Base-by-base conservation (phyloP, 64 coral and sea anemone genomes). In the Stichodactyla helianthus region DNA sequence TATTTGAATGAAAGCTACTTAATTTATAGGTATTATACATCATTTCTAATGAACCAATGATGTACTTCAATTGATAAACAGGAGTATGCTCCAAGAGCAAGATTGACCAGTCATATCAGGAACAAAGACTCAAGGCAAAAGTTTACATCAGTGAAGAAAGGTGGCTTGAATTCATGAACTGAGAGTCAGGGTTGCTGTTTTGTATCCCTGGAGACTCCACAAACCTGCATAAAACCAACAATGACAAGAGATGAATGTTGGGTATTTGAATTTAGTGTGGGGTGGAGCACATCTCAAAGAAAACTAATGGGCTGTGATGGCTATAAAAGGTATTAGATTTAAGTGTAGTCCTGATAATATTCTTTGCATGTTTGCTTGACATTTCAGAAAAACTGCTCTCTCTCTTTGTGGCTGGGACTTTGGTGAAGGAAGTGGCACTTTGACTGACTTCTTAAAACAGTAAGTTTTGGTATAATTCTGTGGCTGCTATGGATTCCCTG, bases 371-470 rank as follows among this genome's bases (percentile, higher is more conserved):
- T 31, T 4, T 74, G 68, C 68, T 74, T 74, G 18, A 8, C 11
- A 3, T 31, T 74, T 74, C 4, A 98, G 95, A 58, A 89, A 88
- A 61, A 57, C 89, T 25, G 95, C 95, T 87, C 93, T 98, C 79
- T 91, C 92, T 55, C 85, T 98, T 16, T 98, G 95, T 84, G 93
- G 93, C 54, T 98, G 95, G 95, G 88, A 94, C 79, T 98, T 98
- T 60, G 82, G 89, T 26, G 59, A 77, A 50, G 74, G 76, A 8
- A 81, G 84, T 84, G 87, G 76, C 58, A 63, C 79, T 62, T 31
- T 98, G 54, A 20, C 20, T 25, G 87, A 89, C 31, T 98, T 94
- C 77, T 79, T 98, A 6, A 90, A 98, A 52, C 61, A 84, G 95
- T 98, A 85, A 89, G 92, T 89, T 26, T 74, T 28, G 9, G 27